Evolutionary conservation across 1,140 invertebrate genomes (phyloP).

Genomic region (Thaumatotibia leucotreta): DNA sequence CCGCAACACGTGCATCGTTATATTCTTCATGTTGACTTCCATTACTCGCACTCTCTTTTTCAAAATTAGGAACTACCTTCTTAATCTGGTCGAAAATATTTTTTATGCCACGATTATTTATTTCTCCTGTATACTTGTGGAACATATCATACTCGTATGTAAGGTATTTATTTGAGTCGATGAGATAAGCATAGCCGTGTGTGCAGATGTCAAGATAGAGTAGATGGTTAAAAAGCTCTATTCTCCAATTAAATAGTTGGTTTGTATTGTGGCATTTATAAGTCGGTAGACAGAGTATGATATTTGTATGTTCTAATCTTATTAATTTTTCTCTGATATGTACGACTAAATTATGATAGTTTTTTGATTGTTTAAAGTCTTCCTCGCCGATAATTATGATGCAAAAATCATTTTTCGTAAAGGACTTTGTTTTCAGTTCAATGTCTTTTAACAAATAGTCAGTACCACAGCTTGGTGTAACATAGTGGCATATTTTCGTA

Average conservation of each 20-base stretch:
- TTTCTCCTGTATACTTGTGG: neutral
- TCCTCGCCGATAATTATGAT: slow-evolving; percentile 14
- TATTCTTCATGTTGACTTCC: neutral
- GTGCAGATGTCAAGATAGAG: neutral
- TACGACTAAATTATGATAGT: neutral
- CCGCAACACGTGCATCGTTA: neutral
- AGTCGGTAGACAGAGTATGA: neutral
- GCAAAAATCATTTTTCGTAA: slow-evolving; percentile 13
- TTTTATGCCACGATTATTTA: slow-evolving; percentile 2
- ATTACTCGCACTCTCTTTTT: neutral
- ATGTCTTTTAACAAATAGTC: neutral
- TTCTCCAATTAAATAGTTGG: neutral
- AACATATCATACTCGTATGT: neutral
- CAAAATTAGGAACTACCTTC: neutral
- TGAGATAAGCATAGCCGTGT: neutral
- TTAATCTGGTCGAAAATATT: neutral
- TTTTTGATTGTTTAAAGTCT: slow-evolving; percentile 1
- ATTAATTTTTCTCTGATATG: slow-evolving; percentile 8
- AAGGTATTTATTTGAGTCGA: neutral
- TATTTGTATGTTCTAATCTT: slow-evolving; percentile 5
- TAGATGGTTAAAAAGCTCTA: slow-evolving; percentile 3
- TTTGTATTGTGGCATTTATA: neutral
- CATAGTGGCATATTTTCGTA: slow-evolving; percentile 5
- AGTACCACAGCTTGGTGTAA: slow-evolving; percentile 1
- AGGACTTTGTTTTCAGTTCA: neutral